phyloP scores from a whole-genome alignment of 1,140 invertebrate genomes.

The Thereuonema tuberculata region DNA sequence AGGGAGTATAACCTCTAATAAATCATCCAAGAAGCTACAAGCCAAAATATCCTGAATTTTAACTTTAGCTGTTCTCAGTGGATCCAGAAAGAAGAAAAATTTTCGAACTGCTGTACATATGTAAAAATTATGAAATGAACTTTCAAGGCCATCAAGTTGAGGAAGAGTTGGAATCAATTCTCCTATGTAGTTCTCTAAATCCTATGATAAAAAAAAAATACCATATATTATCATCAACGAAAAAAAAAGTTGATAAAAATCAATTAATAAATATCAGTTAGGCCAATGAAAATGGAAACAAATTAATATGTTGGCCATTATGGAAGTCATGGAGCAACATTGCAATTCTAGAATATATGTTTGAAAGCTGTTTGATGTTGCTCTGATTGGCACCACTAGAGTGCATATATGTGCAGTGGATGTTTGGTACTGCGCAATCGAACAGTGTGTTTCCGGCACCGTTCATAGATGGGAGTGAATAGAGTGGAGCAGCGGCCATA shows the following conservation, averaged over 20 bases:
- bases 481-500: too few relatives aligned
- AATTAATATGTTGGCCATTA: too few relatives aligned
- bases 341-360: too few relatives aligned
- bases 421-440: too few relatives aligned
- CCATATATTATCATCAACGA: too few relatives aligned
- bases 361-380: too few relatives aligned
- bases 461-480: too few relatives aligned
- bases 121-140: slow-evolving; percentile 91
- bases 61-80: slow-evolving; percentile 68
- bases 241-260: slow-evolving; percentile 23
- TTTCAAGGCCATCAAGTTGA: slow-evolving; percentile 75
- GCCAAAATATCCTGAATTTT: slow-evolving; percentile 81
- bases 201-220: too few relatives aligned
- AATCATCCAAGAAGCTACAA: slow-evolving; percentile 80
- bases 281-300: slow-evolving; percentile 3
- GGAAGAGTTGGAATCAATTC: slow-evolving; percentile 82
- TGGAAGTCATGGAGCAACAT: too few relatives aligned
- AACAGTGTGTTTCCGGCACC: too few relatives aligned
- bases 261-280: not conserved
- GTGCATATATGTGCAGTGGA: too few relatives aligned
- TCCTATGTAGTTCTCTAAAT: slow-evolving; percentile 87
- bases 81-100: slow-evolving; percentile 91
- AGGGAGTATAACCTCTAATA: slow-evolving; percentile 59
- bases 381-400: too few relatives aligned
- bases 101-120: slow-evolving; percentile 88